Evolutionary conservation across 2,888 invertebrate species (phyloP).

Genomic region (Sinohyriopsis cumingii): DNA sequence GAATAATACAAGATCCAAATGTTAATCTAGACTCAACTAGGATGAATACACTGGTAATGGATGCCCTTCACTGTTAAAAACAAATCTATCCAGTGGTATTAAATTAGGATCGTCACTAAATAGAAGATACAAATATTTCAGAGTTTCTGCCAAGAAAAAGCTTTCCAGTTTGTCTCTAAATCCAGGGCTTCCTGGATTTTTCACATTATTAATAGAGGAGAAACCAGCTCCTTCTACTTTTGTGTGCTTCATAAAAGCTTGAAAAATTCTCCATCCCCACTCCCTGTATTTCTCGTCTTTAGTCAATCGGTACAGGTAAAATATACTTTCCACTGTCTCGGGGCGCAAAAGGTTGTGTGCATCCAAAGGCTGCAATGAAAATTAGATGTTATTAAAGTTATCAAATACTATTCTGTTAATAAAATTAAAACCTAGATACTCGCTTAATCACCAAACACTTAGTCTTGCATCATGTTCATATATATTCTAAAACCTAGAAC

Average conservation of each 20-base stretch:
- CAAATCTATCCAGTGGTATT: constrained; percentile 78
- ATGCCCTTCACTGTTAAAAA: constrained; percentile 98
- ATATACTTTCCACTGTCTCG: constrained; percentile 96
- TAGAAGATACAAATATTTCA: constrained; percentile 95
- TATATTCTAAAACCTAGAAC: too few relatives aligned
- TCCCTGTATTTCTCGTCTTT: constrained; percentile 96
- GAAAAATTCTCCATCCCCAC: constrained; percentile 98
- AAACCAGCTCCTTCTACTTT: constrained; percentile 88
- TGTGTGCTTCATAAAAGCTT: constrained; percentile 94
- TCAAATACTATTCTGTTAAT: not conserved
- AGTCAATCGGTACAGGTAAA: constrained; percentile 96
- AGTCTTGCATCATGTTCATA: not conserved
- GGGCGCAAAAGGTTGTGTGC: constrained; percentile 96
- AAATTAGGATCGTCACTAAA: constrained; percentile 84
- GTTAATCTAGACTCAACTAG: too few relatives aligned
- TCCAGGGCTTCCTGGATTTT: constrained; percentile 83
- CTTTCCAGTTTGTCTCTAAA: constrained; percentile 93
- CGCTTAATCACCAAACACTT: not conserved
- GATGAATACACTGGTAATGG: constrained; percentile 82
- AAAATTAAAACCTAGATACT: not conserved
- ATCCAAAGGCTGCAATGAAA: constrained; percentile 79
- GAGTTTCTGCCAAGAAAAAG: constrained; percentile 97
- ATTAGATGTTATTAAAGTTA: constrained; percentile 1
- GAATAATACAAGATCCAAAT: too few relatives aligned
- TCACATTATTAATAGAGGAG: constrained; percentile 93